A percentile compares a stretch with the other conserved stretches of the same genome.
Evolutionary conservation across 2,888 invertebrate species (phyloP).

Genomic region (Andrena bicolor): DNA sequence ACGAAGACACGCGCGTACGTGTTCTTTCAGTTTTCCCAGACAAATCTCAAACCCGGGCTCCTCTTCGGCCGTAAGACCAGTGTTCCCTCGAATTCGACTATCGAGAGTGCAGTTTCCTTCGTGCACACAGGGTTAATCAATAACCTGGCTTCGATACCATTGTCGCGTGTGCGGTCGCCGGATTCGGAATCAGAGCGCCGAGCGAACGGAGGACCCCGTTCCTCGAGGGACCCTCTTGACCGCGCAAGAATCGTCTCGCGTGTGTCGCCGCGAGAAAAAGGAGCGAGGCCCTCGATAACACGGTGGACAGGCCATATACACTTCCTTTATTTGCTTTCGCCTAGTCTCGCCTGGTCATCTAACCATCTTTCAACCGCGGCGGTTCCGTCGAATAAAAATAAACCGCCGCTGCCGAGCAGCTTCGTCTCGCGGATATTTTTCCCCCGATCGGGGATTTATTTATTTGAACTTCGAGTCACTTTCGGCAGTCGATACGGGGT

Average conservation of each 20-base stretch:
- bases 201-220: constrained; percentile 3
- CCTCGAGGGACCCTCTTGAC: background rate
- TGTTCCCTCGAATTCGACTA: constrained; percentile 9
- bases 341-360: background rate
- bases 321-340: constrained; percentile 26
- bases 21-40: too few species aligned
- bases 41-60: too few species aligned
- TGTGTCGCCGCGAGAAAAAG: constrained; percentile 10
- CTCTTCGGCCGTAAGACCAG: background rate
- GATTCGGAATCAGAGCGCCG: constrained; percentile 26
- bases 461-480: background rate
- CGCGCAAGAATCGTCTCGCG: too few species aligned
- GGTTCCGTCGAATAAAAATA: constrained; percentile 18
- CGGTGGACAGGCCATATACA: background rate
- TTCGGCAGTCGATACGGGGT: background rate
- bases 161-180: constrained; percentile 35
- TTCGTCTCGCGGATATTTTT: background rate
- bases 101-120: constrained; percentile 9
- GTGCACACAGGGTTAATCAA: constrained; percentile 34
- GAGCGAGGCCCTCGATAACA: constrained; percentile 5
- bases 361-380: background rate
- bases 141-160: constrained; percentile 45
- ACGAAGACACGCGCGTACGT: too few species aligned
- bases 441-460: background rate
- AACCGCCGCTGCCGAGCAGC: background rate